A percentile compares a stretch with the other conserved stretches of the same genome.
Conservation (phyloP, 2,113 vertebrate genomes). For the Zootoca vivipara region DNA sequence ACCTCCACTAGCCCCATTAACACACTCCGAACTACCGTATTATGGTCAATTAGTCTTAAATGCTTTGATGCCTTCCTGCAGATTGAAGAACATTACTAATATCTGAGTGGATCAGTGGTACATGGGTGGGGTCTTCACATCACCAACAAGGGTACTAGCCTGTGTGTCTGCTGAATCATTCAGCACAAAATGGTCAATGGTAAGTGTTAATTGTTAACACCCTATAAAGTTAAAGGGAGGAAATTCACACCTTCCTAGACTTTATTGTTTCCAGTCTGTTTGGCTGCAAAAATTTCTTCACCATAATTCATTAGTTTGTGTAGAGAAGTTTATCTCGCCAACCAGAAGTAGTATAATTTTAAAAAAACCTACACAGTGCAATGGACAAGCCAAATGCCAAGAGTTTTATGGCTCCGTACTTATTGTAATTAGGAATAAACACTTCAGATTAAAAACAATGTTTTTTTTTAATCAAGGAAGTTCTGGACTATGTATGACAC, state of each 20-base stretch:
- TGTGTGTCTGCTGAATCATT: background rate
- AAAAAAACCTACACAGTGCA: constrained; percentile 51
- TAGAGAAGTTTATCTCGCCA: constrained; percentile 60
- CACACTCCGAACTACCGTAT: background rate
- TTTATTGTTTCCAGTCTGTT: constrained; percentile 59
- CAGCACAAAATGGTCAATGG: constrained; percentile 38
- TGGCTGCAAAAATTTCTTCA: constrained; percentile 41
- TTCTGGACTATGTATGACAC: background rate
- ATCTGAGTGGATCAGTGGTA: background rate
- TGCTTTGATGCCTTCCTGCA: background rate
- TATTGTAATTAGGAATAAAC: background rate
- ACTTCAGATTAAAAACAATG: background rate
- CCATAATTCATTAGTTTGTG: constrained; percentile 52
- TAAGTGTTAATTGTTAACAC: constrained; percentile 53
- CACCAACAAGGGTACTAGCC: background rate
- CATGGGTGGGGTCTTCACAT: background rate
- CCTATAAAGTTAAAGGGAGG: constrained; percentile 57
- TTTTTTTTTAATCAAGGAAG: background rate
- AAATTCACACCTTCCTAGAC: constrained; percentile 64
- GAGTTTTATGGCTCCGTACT: constrained; percentile 33
- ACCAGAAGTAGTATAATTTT: constrained; percentile 27
- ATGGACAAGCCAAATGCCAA: constrained; percentile 13
- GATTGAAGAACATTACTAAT: background rate
- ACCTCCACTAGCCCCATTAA: background rate
- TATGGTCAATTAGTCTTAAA: background rate